phyloP scores from a whole-genome alignment of 2,113 vertebrate species.

The Tilapia sparmanii region DNA sequence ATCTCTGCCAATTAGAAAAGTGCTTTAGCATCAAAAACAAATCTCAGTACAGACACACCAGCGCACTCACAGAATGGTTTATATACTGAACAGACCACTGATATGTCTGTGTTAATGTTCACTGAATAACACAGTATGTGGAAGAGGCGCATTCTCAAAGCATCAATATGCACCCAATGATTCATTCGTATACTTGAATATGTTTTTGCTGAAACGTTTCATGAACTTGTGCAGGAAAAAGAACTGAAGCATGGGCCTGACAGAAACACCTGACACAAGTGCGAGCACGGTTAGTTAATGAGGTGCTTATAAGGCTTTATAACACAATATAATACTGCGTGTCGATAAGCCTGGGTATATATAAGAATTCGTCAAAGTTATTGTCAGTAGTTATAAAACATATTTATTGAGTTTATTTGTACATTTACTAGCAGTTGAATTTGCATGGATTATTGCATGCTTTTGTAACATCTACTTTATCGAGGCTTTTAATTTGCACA shows the following conservation, averaged over 20 bases:
- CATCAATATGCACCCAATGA: background rate
- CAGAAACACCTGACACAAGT: background rate
- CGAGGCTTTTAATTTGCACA: background rate
- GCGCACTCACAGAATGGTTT: background rate
- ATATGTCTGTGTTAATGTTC: background rate
- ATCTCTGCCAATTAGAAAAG: slow-evolving; percentile 81
- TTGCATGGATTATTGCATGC: background rate
- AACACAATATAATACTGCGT: background rate
- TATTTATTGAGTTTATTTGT: background rate
- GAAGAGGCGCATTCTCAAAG: background rate
- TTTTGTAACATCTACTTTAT: background rate
- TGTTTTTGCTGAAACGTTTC: background rate
- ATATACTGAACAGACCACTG: background rate
- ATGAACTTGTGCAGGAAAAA: background rate
- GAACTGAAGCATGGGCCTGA: background rate
- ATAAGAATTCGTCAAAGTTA: background rate
- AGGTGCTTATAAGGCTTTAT: background rate
- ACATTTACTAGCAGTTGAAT: background rate
- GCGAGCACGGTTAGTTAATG: background rate
- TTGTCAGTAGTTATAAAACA: background rate
- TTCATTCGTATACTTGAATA: background rate
- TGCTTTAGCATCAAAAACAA: slow-evolving; percentile 59
- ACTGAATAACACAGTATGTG: background rate
- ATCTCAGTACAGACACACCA: background rate
- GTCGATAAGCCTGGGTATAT: background rate